Evolutionary conservation across 2,113 vertebrate species (phyloP).

Genomic region (Podiceps cristatus): DNA sequence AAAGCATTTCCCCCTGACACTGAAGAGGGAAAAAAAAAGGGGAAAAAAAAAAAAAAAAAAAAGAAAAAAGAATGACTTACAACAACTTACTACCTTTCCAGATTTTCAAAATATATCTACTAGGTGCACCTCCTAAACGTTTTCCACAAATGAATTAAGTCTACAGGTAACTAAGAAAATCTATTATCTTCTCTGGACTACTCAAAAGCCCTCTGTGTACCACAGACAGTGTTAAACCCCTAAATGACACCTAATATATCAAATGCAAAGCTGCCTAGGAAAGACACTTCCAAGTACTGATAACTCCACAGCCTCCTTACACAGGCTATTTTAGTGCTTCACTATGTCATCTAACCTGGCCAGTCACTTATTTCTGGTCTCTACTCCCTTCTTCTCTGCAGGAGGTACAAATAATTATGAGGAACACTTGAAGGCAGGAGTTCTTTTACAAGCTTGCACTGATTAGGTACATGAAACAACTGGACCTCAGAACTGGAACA

Average conservation of each 20-base stretch:
- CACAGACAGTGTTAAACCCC: not conserved
- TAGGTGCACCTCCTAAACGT: not conserved
- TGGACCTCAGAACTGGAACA: not conserved
- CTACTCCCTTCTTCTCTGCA: not conserved
- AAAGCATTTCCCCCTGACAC: not conserved
- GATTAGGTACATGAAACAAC: not conserved
- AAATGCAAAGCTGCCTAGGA: not conserved
- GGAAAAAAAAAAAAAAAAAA: no score
- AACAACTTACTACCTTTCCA: not conserved
- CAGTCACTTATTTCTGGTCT: not conserved
- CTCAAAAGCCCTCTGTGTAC: not conserved
- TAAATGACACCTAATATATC: not conserved
- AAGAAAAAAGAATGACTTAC: not conserved
- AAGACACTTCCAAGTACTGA: not conserved
- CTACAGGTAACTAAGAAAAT: not conserved
- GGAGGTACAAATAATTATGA: not conserved
- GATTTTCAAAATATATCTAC: not conserved
- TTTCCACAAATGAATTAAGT: not conserved
- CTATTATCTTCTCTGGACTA: not conserved
- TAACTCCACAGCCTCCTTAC: not conserved
- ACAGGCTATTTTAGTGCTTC: not conserved
- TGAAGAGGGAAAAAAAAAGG: no score
- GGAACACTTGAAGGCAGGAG: not conserved
- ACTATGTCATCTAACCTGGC: not conserved
- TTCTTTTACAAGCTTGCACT: not conserved